These are phyloP conservation scores for Zosterops borbonicus DNA, from an alignment of 2,113 vertebrate species.

Conservation along the genomic window DNA sequence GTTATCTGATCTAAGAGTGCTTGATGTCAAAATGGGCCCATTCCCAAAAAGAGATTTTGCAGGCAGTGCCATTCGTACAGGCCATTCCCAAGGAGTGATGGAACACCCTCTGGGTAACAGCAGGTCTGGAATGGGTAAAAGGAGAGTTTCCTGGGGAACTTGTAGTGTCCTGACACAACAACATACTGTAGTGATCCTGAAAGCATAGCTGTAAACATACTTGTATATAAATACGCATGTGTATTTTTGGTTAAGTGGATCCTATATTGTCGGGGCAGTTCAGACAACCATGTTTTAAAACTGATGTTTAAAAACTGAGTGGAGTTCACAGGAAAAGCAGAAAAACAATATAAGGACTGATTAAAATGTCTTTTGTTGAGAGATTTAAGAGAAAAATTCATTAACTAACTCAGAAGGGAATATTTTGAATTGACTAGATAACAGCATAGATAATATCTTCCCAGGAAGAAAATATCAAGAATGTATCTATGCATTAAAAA, in stretches of 20 bases:
- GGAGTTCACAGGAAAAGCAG: neutral
- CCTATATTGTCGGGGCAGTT: neutral
- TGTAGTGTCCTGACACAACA: rapidly evolving
- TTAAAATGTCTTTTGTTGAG: neutral
- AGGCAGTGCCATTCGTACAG: neutral
- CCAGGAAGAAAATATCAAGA: neutral
- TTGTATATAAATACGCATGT: neutral
- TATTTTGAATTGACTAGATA: neutral
- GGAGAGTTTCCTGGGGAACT: neutral
- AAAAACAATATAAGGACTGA: neutral
- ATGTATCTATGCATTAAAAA: neutral
- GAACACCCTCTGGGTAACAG: neutral
- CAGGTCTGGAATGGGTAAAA: neutral
- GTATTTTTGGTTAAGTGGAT: neutral
- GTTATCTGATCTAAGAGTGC: neutral
- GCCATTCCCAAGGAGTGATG: neutral
- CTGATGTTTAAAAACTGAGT: neutral
- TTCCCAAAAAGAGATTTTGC: neutral
- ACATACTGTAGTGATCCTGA: neutral
- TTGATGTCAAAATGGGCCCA: neutral
- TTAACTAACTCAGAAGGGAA: neutral
- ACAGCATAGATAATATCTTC: neutral
- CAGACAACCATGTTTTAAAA: neutral
- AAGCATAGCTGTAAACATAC: neutral
- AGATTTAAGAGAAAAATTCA: neutral